Evolutionary conservation across 2,113 vertebrate species (phyloP).

Genomic region (Calidris pugnax): DNA sequence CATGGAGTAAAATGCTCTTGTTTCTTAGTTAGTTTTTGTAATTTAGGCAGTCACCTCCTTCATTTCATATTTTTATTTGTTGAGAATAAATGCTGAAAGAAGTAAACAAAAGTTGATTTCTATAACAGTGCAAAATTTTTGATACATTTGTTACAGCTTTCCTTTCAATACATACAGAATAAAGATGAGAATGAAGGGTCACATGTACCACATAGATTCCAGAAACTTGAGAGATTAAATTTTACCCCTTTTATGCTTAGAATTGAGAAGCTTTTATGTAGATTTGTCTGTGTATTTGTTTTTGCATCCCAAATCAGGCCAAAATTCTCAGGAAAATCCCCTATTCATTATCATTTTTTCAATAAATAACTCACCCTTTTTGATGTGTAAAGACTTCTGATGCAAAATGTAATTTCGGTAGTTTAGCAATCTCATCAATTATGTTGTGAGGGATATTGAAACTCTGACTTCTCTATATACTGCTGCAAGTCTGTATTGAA

Average conservation of each 20-base stretch:
- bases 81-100: background rate
- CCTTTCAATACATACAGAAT: background rate
- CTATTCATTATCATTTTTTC: background rate
- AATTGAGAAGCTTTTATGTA: background rate
- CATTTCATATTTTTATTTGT: background rate
- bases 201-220: background rate
- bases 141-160: background rate
- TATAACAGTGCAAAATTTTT: background rate
- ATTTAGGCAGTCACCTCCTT: background rate
- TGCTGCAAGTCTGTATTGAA: background rate
- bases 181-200: background rate
- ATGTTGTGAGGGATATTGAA: background rate
- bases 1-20: background rate
- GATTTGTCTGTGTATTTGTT: background rate
- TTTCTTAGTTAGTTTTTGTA: background rate
- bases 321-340: background rate
- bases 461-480: background rate
- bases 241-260: background rate
- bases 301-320: background rate
- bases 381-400: background rate
- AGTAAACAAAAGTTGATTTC: background rate
- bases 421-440: background rate
- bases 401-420: background rate
- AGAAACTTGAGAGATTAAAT: background rate
- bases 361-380: background rate